These are phyloP conservation scores for Lasiurus borealis DNA, from an alignment of 2,113 vertebrate species.

Conservation along the genomic window DNA sequence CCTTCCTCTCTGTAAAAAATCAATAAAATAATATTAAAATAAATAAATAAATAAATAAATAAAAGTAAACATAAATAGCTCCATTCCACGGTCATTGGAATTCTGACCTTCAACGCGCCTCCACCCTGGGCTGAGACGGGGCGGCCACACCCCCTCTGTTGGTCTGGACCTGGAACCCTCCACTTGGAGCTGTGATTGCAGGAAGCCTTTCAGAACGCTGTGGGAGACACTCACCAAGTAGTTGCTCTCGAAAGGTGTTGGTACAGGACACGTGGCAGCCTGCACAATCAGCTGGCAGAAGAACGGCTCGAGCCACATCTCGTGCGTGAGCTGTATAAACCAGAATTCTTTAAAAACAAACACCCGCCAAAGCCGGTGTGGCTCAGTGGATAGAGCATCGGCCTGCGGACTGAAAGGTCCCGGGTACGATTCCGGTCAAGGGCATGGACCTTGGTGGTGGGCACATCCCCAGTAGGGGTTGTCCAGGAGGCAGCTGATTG, in stretches of 20 bases:
- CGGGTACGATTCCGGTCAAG: no score
- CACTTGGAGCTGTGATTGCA: background rate
- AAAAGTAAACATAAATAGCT: no score
- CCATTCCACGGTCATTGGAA: background rate
- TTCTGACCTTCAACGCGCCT: background rate
- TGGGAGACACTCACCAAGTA: background rate
- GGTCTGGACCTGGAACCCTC: background rate
- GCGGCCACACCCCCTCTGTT: no score
- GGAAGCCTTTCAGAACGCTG: background rate
- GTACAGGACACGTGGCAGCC: accelerated
- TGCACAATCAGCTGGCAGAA: accelerated
- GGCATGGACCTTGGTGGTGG: no score
- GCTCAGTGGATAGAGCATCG: no score
- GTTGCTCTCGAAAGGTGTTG: background rate
- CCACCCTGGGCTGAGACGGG: accelerated
- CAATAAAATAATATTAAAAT: no score
- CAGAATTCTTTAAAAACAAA: background rate
- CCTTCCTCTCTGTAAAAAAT: no score
- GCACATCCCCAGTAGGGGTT: no score
- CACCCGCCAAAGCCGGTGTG: no score
- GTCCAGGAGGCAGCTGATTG: no score
- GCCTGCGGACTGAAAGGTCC: no score
- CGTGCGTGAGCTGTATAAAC: background rate
- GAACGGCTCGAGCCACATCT: background rate
- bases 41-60: no score